Conservation (phyloP, 2,888 invertebrate genomes). For the Dryococelus australis region DNA sequence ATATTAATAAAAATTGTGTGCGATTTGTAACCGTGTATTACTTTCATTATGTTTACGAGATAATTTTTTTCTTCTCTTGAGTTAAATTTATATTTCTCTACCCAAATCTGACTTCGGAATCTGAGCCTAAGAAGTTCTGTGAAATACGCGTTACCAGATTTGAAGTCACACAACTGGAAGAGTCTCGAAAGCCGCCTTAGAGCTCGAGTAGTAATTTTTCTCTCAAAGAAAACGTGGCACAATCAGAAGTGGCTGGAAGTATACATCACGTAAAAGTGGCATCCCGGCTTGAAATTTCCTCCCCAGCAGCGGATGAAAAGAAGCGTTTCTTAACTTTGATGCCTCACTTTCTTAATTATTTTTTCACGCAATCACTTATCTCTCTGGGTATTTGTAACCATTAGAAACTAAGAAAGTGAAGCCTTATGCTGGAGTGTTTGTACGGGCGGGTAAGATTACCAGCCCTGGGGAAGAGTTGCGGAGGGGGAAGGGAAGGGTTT, state of each 20-base stretch:
- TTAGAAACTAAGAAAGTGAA: not conserved
- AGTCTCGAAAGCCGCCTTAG: too few relatives aligned
- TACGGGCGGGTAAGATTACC: not conserved
- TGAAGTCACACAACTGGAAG: too few relatives aligned
- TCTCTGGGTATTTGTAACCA: not conserved
- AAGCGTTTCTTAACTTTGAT: not conserved
- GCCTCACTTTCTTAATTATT: conserved; percentile 11
- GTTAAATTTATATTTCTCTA: too few relatives aligned
- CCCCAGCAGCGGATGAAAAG: not conserved
- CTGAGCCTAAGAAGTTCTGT: too few relatives aligned
- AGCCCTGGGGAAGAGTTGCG: not conserved
- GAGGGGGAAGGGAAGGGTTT: too few relatives aligned
- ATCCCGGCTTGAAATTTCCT: not conserved
- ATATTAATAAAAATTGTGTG: too few relatives aligned
- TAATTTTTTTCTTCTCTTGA: too few relatives aligned
- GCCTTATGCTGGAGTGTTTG: not conserved
- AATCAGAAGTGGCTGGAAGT: not conserved
- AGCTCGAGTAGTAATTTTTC: not conserved
- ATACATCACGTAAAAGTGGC: not conserved
- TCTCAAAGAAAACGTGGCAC: not conserved
- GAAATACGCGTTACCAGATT: too few relatives aligned
- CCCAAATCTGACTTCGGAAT: too few relatives aligned
- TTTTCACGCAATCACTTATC: not conserved
- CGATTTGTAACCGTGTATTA: too few relatives aligned
- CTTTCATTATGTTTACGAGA: too few relatives aligned